Conservation (phyloP, 2,113 vertebrate species). For the Oncorhynchus tshawytscha region DNA sequence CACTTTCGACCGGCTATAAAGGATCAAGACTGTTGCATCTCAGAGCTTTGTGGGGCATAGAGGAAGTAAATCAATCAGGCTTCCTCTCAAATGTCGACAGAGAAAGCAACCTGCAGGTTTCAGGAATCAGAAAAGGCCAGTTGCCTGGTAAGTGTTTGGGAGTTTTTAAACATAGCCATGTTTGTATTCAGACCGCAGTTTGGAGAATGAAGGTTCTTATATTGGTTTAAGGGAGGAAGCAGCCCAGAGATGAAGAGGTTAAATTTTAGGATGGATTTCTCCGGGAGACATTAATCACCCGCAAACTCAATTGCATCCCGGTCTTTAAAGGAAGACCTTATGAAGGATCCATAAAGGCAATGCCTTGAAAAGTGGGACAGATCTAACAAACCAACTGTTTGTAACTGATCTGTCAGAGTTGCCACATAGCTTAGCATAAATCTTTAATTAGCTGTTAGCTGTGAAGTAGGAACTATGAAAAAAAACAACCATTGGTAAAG, state of each 20-base stretch:
- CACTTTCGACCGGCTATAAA: slow-evolving; percentile 25
- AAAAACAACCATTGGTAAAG: slow-evolving; percentile 19
- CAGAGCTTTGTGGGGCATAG: slow-evolving; percentile 15
- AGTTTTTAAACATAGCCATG: no score
- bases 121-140: no score
- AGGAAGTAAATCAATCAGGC: slow-evolving; percentile 33
- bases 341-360: slow-evolving; percentile 28
- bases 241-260: slow-evolving; percentile 62
- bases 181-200: slow-evolving; percentile 14
- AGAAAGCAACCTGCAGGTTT: no score
- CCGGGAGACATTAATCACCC: slow-evolving; percentile 60
- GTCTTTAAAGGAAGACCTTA: no score
- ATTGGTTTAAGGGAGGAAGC: background rate
- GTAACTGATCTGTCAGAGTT: slow-evolving; percentile 34
- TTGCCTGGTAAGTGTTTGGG: no score
- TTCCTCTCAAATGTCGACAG: no score
- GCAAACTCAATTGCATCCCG: slow-evolving; percentile 33
- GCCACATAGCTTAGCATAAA: slow-evolving; percentile 51
- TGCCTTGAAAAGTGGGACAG: slow-evolving; percentile 37
- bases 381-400: slow-evolving; percentile 22
- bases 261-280: slow-evolving; percentile 69
- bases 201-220: slow-evolving; percentile 38
- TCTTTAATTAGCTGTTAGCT: slow-evolving; percentile 55
- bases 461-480: slow-evolving; percentile 25
- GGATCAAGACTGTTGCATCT: slow-evolving; percentile 32